These are phyloP conservation scores for Nephila pilipes DNA, from an alignment of 1,140 invertebrate genomes.

Conservation along the genomic window DNA sequence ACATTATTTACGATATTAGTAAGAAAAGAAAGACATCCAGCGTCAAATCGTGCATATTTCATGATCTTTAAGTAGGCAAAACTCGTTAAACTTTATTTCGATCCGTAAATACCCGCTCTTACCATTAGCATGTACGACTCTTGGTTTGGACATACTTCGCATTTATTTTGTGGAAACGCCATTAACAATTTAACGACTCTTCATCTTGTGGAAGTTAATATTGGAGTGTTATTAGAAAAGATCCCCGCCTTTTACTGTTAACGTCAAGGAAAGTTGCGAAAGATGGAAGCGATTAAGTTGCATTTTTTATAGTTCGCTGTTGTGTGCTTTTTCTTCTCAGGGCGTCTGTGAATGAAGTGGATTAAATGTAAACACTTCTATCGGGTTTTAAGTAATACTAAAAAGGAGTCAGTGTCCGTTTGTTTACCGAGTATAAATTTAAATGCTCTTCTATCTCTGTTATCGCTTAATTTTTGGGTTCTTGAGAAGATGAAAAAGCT, in stretches of 20 bases:
- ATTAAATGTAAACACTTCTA: constrained; percentile 4
- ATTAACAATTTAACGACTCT: background rate
- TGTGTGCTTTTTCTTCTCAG: background rate
- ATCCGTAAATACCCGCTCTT: background rate
- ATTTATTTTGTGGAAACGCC: background rate
- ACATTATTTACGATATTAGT: background rate
- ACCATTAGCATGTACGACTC: background rate
- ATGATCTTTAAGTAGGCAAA: background rate
- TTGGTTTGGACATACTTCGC: too few species aligned
- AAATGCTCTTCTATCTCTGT: too few species aligned
- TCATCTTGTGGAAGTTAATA: background rate
- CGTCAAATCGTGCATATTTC: background rate
- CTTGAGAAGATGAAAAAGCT: too few species aligned
- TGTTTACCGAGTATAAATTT: background rate
- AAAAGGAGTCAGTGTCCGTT: background rate
- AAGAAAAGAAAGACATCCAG: background rate
- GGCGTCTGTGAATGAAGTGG: constrained; percentile 12
- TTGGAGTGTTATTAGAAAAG: background rate
- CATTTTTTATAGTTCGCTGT: background rate
- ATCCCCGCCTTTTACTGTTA: background rate
- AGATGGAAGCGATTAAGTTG: background rate
- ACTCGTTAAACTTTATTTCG: constrained; percentile 8
- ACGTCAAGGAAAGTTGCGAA: background rate
- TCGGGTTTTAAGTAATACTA: background rate
- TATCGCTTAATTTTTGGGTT: too few species aligned